Percentiles rank a stretch among this genome's conserved stretches.
Evolutionary conservation across 2,113 vertebrate genomes (phyloP).

Genomic region (Mirza zaza): DNA sequence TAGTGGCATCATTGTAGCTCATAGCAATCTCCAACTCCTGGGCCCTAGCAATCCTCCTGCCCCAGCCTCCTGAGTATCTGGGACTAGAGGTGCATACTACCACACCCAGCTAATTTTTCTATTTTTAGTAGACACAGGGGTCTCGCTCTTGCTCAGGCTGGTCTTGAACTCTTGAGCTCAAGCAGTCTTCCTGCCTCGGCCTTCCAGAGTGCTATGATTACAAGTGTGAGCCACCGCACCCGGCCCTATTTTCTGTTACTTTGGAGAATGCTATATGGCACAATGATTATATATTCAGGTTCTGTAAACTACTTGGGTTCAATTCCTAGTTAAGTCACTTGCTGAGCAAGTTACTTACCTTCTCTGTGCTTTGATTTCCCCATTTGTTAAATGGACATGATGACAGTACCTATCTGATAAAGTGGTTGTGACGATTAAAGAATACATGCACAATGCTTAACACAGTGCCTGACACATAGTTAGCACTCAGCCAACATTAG

Average conservation of each 20-base stretch:
- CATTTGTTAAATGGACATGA: background rate
- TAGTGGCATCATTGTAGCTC: no score
- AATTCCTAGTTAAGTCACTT: background rate
- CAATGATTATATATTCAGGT: background rate
- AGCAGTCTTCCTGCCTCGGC: no score
- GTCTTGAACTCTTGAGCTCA: no score
- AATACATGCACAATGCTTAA: background rate
- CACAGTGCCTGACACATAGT: background rate
- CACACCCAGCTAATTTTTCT: no score
- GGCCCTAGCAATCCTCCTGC: no score
- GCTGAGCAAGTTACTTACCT: background rate
- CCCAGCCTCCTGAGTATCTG: no score
- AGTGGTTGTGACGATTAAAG: background rate
- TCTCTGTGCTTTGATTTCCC: background rate
- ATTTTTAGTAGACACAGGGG: no score
- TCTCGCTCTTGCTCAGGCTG: no score
- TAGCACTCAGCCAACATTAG: background rate
- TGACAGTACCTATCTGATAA: background rate
- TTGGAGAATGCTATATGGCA: slow-evolving; percentile 8
- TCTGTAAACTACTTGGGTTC: background rate
- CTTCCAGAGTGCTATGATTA: no score
- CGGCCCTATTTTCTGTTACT: background rate
- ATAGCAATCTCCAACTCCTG: no score
- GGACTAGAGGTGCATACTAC: no score
- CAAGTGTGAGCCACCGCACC: no score